Evolutionary conservation across 30 jellyfish, hydroid and myxozoan species (phyloP).

Genomic region (Mastigias papua): DNA sequence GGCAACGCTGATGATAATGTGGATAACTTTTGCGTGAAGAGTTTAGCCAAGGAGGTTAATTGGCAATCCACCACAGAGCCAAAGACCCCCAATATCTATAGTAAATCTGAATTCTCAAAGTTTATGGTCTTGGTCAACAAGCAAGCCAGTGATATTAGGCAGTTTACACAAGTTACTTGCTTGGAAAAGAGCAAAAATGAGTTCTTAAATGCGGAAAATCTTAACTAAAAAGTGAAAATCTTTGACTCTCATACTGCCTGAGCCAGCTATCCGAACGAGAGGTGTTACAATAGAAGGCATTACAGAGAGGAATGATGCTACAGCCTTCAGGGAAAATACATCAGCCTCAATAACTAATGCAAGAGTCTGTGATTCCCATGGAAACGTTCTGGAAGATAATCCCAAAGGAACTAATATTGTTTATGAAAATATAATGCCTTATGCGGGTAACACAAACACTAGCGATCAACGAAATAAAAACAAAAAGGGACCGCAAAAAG

Average conservation of each 20-base stretch:
- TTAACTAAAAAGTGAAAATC: neutral
- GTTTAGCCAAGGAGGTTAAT: neutral
- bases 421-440: neutral
- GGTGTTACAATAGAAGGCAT: neutral
- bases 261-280: neutral
- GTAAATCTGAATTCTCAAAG: neutral
- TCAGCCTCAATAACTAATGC: neutral
- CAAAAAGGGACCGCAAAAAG: neutral
- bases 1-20: neutral
- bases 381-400: neutral
- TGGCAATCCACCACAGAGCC: neutral
- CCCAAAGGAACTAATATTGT: neutral
- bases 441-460: neutral
- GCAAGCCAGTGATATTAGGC: neutral
- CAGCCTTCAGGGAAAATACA: neutral
- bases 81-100: neutral
- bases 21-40: neutral
- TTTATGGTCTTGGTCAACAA: neutral
- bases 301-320: neutral
- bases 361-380: neutral
- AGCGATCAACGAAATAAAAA: neutral
- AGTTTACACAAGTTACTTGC: neutral
- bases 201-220: neutral
- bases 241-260: neutral
- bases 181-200: neutral